Evolutionary conservation across 2,113 vertebrate species (phyloP), one percentile per base, ranked within the genome.

Genomic region (Thryonomys swinderianus): DNA sequence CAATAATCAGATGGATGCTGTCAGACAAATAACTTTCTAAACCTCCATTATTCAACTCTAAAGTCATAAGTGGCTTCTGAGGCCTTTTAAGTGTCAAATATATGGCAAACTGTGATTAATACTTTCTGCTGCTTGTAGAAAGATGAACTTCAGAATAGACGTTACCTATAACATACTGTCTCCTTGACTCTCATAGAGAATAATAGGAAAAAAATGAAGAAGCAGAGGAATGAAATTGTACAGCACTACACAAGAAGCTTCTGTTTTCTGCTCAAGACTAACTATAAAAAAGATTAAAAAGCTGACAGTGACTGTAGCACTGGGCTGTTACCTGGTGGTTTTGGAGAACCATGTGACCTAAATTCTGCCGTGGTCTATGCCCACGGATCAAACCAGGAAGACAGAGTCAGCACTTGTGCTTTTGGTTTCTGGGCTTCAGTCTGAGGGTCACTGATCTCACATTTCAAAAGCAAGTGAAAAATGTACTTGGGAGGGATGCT

Each of bases 221-320:
- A 87, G 71, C 59, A 95, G 48, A 83, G 48, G 91, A 40, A 84
- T 61, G 73, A 97, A 94, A 67, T 78, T 91, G 73, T 55, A 80
- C 74, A 69, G 4, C 10, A 51, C 21, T 86, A 74, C 23, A 71
- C 5, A 74, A 57, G 51, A 88, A 59, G 10, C 48, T 53, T 86
- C 71, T 37, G 90, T 80, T 71, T 85, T 94, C 61, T 95, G 21
- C 85, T 69, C 88, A 59, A 93, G 27, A 87, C 8, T 81, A 87
- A 81, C 48, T 3, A 64, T 20, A 64, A 45, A 85, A 89, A 78
- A 45, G 48, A 79, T 45, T 10, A 2, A 32, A 42, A 82, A 67
- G 30, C 13, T 87, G 11, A 40, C 5, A 6, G 21, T n/a, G 21
- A 8, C 74, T 92, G 79, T 74, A 62, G 10, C 57, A 61, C 61